Conservation (phyloP, 1,140 invertebrate genomes). For the Diabrotica undecimpunctata region DNA sequence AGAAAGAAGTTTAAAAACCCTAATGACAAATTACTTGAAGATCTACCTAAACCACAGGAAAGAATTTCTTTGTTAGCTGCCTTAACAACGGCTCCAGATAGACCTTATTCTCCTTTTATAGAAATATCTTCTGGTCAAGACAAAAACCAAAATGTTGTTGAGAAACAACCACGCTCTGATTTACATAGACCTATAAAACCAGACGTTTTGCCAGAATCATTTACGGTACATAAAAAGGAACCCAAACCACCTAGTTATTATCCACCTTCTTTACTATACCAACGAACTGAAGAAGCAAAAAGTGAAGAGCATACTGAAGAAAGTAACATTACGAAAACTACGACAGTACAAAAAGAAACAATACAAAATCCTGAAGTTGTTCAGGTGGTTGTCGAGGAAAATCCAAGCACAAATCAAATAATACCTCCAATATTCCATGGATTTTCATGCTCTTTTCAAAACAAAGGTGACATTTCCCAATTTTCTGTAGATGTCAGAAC, state of each 20-base stretch:
- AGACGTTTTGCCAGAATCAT: slow-evolving; percentile 29
- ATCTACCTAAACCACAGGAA: slow-evolving; percentile 49
- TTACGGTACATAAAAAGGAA: slow-evolving; percentile 27
- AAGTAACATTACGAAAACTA: slow-evolving; percentile 24
- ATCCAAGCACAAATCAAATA: slow-evolving; percentile 19
- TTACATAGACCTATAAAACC: slow-evolving; percentile 30
- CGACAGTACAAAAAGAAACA: slow-evolving; percentile 26
- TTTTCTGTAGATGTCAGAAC: slow-evolving; percentile 37
- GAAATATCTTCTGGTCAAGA: neutral
- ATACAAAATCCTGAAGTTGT: slow-evolving; percentile 24
- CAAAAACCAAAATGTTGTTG: slow-evolving; percentile 5
- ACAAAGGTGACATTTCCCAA: slow-evolving; percentile 36
- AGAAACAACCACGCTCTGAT: slow-evolving; percentile 15
- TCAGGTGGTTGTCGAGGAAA: slow-evolving; percentile 21
- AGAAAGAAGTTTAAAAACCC: slow-evolving; percentile 39
- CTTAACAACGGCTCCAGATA: slow-evolving; percentile 50
- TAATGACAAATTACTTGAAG: slow-evolving; percentile 40
- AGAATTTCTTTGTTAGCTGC: slow-evolving; percentile 48
- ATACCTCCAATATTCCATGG: slow-evolving; percentile 36
- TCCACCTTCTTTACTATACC: slow-evolving; percentile 21
- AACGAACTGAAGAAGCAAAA: slow-evolving; percentile 19
- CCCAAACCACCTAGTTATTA: slow-evolving; percentile 33
- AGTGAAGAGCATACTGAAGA: slow-evolving; percentile 25
- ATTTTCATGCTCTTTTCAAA: slow-evolving; percentile 38
- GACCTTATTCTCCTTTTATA: slow-evolving; percentile 40